Conservation (phyloP, 2,113 vertebrate species). For the Sander vitreus region DNA sequence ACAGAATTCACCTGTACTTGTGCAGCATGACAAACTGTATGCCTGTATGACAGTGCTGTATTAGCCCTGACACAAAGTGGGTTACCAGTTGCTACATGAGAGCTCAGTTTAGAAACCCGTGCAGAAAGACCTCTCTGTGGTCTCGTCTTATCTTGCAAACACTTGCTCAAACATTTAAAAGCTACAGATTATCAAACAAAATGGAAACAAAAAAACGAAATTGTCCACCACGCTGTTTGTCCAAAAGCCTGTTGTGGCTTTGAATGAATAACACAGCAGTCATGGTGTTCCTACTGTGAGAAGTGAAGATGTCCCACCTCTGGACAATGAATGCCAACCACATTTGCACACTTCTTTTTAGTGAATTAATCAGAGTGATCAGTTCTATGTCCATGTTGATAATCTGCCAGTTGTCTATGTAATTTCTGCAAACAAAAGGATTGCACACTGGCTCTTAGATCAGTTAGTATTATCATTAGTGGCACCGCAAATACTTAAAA, state of each 20-base stretch:
- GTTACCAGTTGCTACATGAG: constrained; percentile 16
- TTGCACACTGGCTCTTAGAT: not conserved
- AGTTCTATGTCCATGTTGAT: not conserved
- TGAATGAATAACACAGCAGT: not conserved
- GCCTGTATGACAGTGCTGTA: not conserved
- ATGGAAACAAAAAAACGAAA: too few relatives aligned
- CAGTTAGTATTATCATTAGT: not conserved
- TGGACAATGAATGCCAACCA: not conserved
- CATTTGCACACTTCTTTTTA: not conserved
- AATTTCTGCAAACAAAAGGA: constrained; percentile 10
- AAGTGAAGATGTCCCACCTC: not conserved
- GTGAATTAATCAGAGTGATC: not conserved
- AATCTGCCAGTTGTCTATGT: not conserved
- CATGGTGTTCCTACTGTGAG: not conserved
- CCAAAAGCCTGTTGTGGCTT: not conserved
- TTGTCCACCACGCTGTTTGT: not conserved
- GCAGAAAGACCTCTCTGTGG: not conserved
- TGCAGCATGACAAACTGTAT: not conserved
- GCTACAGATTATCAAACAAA: too few relatives aligned
- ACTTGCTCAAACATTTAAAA: too few relatives aligned
- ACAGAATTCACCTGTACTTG: not conserved
- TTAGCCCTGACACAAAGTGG: constrained; percentile 16
- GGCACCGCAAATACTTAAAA: not conserved
- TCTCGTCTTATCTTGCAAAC: constrained; percentile 35
- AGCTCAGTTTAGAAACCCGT: constrained; percentile 41